Evolutionary conservation across 1,140 invertebrate genomes (phyloP).

Genomic region (Tetramorium parvispinum): DNA sequence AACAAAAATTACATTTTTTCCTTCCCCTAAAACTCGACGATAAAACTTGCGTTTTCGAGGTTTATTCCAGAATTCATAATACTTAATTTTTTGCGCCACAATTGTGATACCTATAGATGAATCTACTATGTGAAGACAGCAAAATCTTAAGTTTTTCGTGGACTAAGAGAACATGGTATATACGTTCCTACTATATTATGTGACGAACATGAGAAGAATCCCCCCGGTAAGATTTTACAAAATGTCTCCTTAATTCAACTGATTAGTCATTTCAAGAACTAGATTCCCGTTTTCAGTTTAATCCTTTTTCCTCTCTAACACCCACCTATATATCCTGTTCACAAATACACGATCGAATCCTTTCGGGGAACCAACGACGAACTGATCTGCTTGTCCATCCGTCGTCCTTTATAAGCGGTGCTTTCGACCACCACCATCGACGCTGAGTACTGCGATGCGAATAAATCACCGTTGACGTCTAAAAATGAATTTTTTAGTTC

Average conservation of each 20-base stretch:
- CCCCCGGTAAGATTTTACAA: not conserved
- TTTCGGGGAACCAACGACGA: constrained; percentile 80
- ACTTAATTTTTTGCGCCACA: not conserved
- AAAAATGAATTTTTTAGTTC: not conserved
- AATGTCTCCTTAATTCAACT: not conserved
- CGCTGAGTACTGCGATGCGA: constrained; percentile 51
- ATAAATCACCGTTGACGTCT: constrained; percentile 65
- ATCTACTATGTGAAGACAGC: not conserved
- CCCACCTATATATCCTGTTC: constrained; percentile 71
- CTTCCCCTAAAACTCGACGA: not conserved
- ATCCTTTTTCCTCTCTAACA: constrained; percentile 15
- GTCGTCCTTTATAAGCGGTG: constrained; percentile 81
- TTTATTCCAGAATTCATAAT: not conserved
- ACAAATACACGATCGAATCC: constrained; percentile 64
- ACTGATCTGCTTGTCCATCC: constrained; percentile 72
- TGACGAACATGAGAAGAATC: not conserved
- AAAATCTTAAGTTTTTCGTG: not conserved
- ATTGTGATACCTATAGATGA: not conserved
- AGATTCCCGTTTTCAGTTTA: not conserved
- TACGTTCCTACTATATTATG: not conserved
- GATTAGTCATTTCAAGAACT: not conserved
- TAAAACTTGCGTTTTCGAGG: not conserved
- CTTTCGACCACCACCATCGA: constrained; percentile 61
- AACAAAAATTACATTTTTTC: not conserved
- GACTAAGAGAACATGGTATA: not conserved